A percentile compares a stretch with the other conserved stretches of the same genome.
Evolutionary conservation across 2,113 vertebrate genomes (phyloP).

Genomic region (Psophia crepitans): DNA sequence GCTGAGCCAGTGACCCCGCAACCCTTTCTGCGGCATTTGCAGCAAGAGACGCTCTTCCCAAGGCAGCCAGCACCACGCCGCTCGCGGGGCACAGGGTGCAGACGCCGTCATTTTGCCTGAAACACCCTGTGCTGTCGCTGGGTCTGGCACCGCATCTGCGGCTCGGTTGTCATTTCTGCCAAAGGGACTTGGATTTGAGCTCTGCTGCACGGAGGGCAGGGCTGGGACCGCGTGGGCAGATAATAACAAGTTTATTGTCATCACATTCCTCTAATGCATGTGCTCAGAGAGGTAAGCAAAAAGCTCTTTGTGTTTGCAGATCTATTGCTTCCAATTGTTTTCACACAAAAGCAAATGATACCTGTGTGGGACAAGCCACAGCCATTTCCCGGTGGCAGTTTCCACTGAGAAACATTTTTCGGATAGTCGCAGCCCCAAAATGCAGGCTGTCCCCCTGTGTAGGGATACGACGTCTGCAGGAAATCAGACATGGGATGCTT

Average conservation of each 20-base stretch:
- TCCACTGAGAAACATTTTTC: background rate
- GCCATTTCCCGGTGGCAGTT: background rate
- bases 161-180: background rate
- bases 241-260: background rate
- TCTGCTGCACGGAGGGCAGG: background rate
- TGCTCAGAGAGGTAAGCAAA: background rate
- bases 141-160: background rate
- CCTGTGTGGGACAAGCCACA: background rate
- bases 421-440: background rate
- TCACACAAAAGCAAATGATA: background rate
- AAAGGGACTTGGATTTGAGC: background rate
- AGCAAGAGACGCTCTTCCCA: background rate
- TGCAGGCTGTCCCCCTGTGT: background rate
- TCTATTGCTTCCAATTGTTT: background rate
- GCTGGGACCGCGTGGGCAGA: background rate
- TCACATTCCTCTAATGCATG: background rate
- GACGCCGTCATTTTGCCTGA: rapidly evolving
- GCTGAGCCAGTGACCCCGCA: background rate
- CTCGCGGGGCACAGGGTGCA: rapidly evolving
- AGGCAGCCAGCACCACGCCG: rapidly evolving
- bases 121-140: rapidly evolving
- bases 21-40: background rate
- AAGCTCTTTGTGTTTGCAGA: background rate
- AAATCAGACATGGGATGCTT: background rate
- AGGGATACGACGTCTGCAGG: background rate